Evolutionary conservation across 2,888 invertebrate species (phyloP).

Genomic region (Papilio demoleus): DNA sequence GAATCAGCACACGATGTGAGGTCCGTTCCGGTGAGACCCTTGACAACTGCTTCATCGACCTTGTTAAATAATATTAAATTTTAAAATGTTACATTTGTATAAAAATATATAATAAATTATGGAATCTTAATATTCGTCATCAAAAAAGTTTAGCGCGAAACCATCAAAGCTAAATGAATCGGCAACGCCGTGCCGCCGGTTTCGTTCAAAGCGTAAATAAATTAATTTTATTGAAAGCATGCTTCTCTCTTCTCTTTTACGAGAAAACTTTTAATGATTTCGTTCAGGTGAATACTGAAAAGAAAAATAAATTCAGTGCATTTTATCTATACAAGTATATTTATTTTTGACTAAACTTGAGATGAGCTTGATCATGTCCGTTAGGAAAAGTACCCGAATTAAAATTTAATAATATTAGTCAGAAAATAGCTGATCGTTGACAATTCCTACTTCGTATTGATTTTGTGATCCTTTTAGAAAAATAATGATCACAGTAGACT

Average conservation of each 20-base stretch:
- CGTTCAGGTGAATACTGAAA: conserved; percentile 13
- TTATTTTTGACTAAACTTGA: no score
- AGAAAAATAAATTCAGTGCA: conserved; percentile 2
- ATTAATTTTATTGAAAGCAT: conserved; percentile 36
- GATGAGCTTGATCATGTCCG: no score
- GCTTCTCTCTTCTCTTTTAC: conserved; percentile 35
- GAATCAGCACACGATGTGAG: no score
- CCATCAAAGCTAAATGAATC: conserved; percentile 33
- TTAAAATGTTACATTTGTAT: not conserved
- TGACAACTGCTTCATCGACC: no score
- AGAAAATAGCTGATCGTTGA: no score
- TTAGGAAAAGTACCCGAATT: no score
- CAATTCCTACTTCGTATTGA: no score
- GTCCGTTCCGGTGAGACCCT: no score
- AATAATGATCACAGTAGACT: no score
- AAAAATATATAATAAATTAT: not conserved
- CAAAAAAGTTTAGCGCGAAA: not conserved
- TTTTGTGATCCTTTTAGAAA: no score
- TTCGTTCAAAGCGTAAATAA: conserved; percentile 29
- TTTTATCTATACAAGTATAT: not conserved
- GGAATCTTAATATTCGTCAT: conserved; percentile 7
- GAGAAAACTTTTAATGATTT: conserved; percentile 32
- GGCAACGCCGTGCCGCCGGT: conserved; percentile 19
- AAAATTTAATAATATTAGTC: no score
- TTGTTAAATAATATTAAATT: not conserved